Conservation (phyloP, 2,113 vertebrate genomes). For the Monopterus albus region DNA sequence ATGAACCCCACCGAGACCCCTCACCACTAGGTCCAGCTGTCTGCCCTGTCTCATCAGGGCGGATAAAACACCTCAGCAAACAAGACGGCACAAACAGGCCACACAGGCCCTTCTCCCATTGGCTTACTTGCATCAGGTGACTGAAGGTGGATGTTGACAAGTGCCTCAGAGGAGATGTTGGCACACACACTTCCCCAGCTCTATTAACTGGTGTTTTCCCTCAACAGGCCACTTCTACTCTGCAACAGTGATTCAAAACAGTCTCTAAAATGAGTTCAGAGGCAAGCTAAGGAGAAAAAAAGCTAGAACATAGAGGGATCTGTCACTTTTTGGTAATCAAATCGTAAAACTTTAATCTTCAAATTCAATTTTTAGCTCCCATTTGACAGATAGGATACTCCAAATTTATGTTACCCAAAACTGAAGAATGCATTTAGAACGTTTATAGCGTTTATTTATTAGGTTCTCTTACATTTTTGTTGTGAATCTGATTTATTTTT, state of each 20-base stretch:
- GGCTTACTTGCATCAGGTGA: constrained; percentile 13
- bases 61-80: constrained; percentile 43
- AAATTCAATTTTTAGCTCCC: not conserved
- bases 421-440: too few species aligned
- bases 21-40: constrained; percentile 12
- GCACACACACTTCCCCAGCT: constrained; percentile 34
- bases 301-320: constrained; percentile 1
- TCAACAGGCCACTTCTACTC: constrained; percentile 23
- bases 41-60: constrained; percentile 41
- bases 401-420: too few species aligned
- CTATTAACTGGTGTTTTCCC: constrained; percentile 54
- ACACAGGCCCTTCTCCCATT: not conserved
- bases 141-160: constrained; percentile 43
- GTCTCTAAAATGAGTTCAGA: constrained; percentile 21
- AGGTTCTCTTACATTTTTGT: too few species aligned
- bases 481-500: too few species aligned
- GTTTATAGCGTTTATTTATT: too few species aligned
- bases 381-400: too few species aligned
- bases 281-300: constrained; percentile 10
- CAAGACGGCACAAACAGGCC: constrained; percentile 15
- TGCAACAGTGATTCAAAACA: constrained; percentile 37
- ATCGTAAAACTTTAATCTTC: constrained; percentile 23
- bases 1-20: constrained; percentile 72
- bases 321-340: constrained; percentile 18
- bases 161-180: constrained; percentile 44